These are phyloP conservation scores for Podotricha telesiphe DNA, from an alignment of 2,888 invertebrate species.

Conservation along the genomic window DNA sequence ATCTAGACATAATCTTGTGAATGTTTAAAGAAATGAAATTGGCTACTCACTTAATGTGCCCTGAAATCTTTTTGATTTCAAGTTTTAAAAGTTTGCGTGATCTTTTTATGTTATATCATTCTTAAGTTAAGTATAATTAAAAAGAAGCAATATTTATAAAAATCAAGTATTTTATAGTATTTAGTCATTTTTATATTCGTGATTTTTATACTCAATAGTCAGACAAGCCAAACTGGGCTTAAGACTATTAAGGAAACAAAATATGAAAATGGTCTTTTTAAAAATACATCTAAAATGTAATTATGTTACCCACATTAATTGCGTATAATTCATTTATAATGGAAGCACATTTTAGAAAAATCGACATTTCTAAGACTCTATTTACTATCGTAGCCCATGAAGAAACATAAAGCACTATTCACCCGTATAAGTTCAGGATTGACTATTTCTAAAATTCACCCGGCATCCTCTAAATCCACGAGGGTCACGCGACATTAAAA, in stretches of 20 bases:
- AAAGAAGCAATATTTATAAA: too few species aligned
- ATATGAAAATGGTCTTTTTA: too few species aligned
- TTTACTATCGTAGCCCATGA: too few species aligned
- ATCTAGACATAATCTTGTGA: constrained; percentile 8
- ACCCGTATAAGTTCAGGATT: background rate
- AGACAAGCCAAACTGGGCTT: too few species aligned
- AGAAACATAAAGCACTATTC: background rate
- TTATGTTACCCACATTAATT: too few species aligned
- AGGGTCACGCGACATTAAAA: constrained; percentile 21
- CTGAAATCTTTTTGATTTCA: background rate
- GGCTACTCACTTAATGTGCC: background rate
- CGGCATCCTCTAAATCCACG: constrained; percentile 11
- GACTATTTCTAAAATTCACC: constrained; percentile 3
- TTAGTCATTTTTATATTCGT: too few species aligned
- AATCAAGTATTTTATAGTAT: too few species aligned
- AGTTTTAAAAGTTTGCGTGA: background rate
- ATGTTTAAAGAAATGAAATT: constrained; percentile 1
- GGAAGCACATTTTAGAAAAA: too few species aligned
- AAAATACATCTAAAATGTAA: too few species aligned
- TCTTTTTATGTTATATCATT: background rate
- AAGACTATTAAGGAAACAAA: too few species aligned
- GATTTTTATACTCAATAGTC: too few species aligned
- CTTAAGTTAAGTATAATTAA: background rate
- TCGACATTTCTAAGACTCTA: background rate
- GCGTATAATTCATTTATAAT: too few species aligned